Evolutionary conservation across 2,888 invertebrate species (phyloP).

Genomic region (Drosophila glabriapex): DNA sequence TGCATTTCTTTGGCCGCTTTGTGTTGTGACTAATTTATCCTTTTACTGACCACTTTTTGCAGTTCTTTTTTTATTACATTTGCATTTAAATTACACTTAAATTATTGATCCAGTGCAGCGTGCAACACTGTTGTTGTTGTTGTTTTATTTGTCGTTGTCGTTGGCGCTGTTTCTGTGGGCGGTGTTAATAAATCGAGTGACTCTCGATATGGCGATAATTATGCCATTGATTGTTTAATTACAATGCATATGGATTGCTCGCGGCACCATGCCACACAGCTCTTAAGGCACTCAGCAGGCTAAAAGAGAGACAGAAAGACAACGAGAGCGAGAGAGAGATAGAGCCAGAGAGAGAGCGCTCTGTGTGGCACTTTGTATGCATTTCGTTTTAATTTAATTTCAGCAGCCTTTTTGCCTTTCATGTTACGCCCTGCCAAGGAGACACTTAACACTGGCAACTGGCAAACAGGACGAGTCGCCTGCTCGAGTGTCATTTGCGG

Average conservation of each 20-base stretch:
- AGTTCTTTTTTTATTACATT: slow-evolving; percentile 44
- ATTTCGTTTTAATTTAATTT: slow-evolving; percentile 80
- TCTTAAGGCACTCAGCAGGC: slow-evolving; percentile 20
- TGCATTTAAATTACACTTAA: slow-evolving; percentile 64
- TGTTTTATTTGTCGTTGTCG: background rate
- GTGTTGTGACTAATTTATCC: slow-evolving; percentile 18
- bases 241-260: slow-evolving; percentile 70
- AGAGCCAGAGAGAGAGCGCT: background rate
- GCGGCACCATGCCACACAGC: background rate
- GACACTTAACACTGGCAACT: slow-evolving; percentile 57
- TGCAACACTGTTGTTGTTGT: background rate
- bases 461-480: slow-evolving; percentile 28
- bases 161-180: slow-evolving; percentile 50
- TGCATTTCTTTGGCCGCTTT: slow-evolving; percentile 27
- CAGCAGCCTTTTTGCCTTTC: slow-evolving; percentile 77
- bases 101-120: slow-evolving; percentile 24
- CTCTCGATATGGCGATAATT: slow-evolving; percentile 79
- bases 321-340: background rate
- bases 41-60: slow-evolving; percentile 27
- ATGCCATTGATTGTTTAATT: slow-evolving; percentile 80
- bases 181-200: slow-evolving; percentile 78
- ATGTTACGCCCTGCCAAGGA: slow-evolving; percentile 65
- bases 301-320: background rate
- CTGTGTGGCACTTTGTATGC: slow-evolving; percentile 74
- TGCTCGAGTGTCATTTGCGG: slow-evolving; percentile 67